Conservation (phyloP, 2,888 invertebrate genomes). For the Tachina lurida region DNA sequence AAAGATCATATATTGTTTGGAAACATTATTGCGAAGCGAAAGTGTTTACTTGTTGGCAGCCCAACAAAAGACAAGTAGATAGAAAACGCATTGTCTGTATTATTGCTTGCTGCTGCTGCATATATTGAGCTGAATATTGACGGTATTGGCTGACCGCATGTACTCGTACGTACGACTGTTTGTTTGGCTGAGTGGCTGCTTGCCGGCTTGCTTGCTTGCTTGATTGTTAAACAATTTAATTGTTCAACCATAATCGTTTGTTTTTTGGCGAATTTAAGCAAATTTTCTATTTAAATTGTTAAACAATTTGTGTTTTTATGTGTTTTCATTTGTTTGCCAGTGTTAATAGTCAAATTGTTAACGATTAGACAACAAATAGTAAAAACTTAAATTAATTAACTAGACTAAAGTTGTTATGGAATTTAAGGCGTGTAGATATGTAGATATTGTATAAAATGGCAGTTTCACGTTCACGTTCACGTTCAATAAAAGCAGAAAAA, state of each 20-base stretch:
- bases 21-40: slow-evolving; percentile 54
- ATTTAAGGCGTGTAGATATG: not conserved
- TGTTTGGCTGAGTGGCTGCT: not conserved
- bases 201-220: not conserved
- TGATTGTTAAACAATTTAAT: slow-evolving; percentile 71
- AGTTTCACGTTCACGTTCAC: no score
- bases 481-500: no score
- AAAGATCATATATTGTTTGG: slow-evolving; percentile 60
- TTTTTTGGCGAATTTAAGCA: slow-evolving; percentile 68
- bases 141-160: not conserved
- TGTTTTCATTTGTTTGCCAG: slow-evolving; percentile 51
- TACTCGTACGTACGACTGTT: not conserved
- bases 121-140: slow-evolving; percentile 14
- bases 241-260: slow-evolving; percentile 72
- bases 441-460: no score
- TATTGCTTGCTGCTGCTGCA: not conserved
- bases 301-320: slow-evolving; percentile 68
- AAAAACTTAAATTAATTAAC: slow-evolving; percentile 58
- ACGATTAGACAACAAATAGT: slow-evolving; percentile 48
- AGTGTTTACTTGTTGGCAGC: slow-evolving; percentile 48
- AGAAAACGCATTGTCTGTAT: slow-evolving; percentile 65
- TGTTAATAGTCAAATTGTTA: slow-evolving; percentile 58
- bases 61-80: slow-evolving; percentile 2
- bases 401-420: not conserved
- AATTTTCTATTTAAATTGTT: slow-evolving; percentile 71